phyloP scores from a whole-genome alignment of 1,140 invertebrate species.

The Drosophila quadrilineata region DNA sequence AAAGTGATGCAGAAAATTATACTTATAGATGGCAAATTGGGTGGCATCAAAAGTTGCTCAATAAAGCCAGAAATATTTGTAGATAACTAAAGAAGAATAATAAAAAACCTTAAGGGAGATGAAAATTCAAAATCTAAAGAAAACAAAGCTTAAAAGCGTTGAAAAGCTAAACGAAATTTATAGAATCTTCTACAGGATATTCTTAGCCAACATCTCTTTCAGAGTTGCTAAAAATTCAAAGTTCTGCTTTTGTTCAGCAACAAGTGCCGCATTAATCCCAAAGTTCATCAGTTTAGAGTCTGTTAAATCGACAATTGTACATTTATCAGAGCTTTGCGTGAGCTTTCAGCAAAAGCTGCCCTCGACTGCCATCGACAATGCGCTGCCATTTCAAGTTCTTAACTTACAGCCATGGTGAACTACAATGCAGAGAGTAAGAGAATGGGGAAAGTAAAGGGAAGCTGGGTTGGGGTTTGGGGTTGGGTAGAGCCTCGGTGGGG shows the following conservation, averaged over 20 bases:
- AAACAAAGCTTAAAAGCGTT: no score
- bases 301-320: background rate
- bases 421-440: background rate
- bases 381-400: slow-evolving; percentile 23
- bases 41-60: slow-evolving; percentile 9
- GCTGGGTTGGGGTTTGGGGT: background rate
- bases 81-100: background rate
- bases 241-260: no score
- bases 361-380: slow-evolving; percentile 26
- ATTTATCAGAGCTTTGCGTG: slow-evolving; percentile 11
- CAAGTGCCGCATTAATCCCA: no score
- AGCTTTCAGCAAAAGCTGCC: slow-evolving; percentile 25
- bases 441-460: background rate
- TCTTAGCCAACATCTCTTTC: no score
- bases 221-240: no score
- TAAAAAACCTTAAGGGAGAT: background rate
- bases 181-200: no score
- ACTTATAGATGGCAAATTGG: slow-evolving; percentile 31
- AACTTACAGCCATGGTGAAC: background rate
- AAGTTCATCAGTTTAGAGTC: no score
- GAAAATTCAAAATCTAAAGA: no score
- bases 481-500: slow-evolving; percentile 15
- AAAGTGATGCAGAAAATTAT: slow-evolving; percentile 74
- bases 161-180: no score
- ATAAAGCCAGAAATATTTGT: background rate